Base-by-base conservation (phyloP, 2,113 vertebrate genomes). In the Epinephelus lanceolatus region DNA sequence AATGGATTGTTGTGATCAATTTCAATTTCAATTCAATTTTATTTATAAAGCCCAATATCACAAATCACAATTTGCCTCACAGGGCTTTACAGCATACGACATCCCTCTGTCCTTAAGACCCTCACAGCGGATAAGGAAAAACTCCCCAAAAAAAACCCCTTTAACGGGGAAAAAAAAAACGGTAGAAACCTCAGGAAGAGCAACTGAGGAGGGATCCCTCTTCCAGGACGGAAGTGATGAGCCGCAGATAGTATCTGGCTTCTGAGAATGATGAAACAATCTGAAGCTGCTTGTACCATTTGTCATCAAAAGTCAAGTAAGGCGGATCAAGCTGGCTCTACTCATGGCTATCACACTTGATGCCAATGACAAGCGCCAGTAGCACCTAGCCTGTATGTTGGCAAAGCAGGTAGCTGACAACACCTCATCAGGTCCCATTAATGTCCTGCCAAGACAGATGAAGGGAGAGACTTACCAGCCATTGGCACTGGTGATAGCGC, bases 401-500 rank as follows among this genome's bases (percentile, higher is more conserved):
- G 59, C 84, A 76, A 69, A 81, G 85, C 71, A 81, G 81, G 83
- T 77, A 68, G 56, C 27, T 72, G 77, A 84, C 78, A 87, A 80
- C 70, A 75, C 67, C 63, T 78, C 78, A 84, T 81, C 80, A 62
- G 70, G 61, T 57, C 59, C 53, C 45, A 76, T 67, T 80, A 82
- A 76, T 81, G 68, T 89, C 60, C 75, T 81, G 88, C 78, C 76
- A 85, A 81, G 30, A 71, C 72, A 81, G 57, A 84, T 67, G 84
- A 83, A 75, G 61, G n/a, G 51, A 73, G 33, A 60, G 56, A 73
- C 21, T 27, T 52, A 60, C 57, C 40, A 21, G 73, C 71, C 73
- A 75, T 1, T 75, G 66, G 53, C 83, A 71, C 3, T 27, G 40
- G 14, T 73, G 19, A 37, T 14, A 61, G 25, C 57, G 33, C 37